Percentiles rank a stretch among this genome's conserved stretches.
Evolutionary conservation across 2,888 invertebrate species (phyloP).

Genomic region (Anarsia innoxiella): DNA sequence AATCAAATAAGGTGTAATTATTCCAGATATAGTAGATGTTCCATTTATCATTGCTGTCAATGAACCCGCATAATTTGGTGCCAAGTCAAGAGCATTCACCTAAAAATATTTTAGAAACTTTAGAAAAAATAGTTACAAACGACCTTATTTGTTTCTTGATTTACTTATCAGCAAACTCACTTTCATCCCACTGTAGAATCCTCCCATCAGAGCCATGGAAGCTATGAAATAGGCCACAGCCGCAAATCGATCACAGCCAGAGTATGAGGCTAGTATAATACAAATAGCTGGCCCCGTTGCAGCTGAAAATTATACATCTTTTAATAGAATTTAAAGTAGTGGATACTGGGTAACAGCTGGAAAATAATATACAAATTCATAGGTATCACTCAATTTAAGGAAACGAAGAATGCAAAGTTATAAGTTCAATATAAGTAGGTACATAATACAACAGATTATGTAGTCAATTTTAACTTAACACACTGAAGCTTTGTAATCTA

Average conservation of each 20-base stretch:
- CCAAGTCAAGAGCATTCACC: conserved; percentile 79
- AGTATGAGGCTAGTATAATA: conserved; percentile 78
- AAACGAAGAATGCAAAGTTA: too few relatives aligned
- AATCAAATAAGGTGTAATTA: conserved; percentile 78
- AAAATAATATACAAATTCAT: neutral
- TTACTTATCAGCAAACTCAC: conserved; percentile 30
- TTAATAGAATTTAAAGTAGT: too few relatives aligned
- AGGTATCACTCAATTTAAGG: neutral
- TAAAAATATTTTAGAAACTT: conserved; percentile 23
- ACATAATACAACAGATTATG: too few relatives aligned
- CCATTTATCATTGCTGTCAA: conserved; percentile 80
- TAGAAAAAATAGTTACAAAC: neutral
- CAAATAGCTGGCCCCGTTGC: conserved; percentile 79
- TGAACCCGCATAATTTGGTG: conserved; percentile 79
- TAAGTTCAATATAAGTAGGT: too few relatives aligned
- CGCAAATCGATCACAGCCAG: conserved; percentile 74
- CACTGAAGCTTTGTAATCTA: too few relatives aligned
- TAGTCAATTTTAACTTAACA: too few relatives aligned
- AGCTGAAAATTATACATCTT: too few relatives aligned
- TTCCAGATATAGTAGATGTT: conserved; percentile 78
- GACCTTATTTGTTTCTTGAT: neutral
- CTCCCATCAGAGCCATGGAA: conserved; percentile 81
- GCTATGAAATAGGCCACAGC: conserved; percentile 77
- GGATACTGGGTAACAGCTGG: too few relatives aligned
- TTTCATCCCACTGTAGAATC: conserved; percentile 82